These are phyloP conservation scores for Acrossocheilus fasciatus DNA, from an alignment of 2,797 vertebrate genomes.

Conservation along the genomic window DNA sequence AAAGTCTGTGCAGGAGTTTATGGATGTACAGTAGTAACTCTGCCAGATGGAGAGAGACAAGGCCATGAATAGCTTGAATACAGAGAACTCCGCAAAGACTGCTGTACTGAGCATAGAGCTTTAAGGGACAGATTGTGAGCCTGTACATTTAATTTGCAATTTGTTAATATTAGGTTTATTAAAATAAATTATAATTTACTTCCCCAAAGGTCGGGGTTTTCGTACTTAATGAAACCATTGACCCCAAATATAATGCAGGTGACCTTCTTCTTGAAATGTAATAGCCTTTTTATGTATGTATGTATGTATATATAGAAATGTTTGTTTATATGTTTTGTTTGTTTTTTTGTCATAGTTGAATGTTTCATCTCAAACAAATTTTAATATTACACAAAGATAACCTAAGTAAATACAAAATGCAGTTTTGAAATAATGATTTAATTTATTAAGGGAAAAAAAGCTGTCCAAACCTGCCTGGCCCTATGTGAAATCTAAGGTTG, in stretches of 20 bases:
- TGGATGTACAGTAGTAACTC: not conserved
- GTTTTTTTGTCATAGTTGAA: too few species aligned
- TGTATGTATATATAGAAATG: too few species aligned
- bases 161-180: not conserved
- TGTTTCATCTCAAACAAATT: too few species aligned
- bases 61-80: conserved; percentile 1
- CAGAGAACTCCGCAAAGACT: not conserved
- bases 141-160: not conserved
- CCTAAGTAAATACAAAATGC: too few species aligned
- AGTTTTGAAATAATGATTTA: too few species aligned
- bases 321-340: too few species aligned
- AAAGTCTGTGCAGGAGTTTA: not conserved
- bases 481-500: too few species aligned
- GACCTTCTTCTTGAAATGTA: not conserved
- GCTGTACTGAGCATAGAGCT: not conserved
- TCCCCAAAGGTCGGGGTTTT: not conserved
- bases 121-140: not conserved
- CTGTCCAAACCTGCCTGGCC: too few species aligned
- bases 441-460: too few species aligned
- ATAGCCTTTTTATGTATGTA: too few species aligned
- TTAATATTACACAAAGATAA: too few species aligned
- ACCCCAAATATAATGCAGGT: not conserved
- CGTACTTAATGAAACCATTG: not conserved
- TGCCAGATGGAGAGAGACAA: conserved; percentile 24
- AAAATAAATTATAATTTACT: not conserved